A percentile compares a stretch with the other conserved stretches of the same genome.
phyloP scores from a whole-genome alignment of 2,888 invertebrate species.

The Hemicrepidius hirtus region DNA sequence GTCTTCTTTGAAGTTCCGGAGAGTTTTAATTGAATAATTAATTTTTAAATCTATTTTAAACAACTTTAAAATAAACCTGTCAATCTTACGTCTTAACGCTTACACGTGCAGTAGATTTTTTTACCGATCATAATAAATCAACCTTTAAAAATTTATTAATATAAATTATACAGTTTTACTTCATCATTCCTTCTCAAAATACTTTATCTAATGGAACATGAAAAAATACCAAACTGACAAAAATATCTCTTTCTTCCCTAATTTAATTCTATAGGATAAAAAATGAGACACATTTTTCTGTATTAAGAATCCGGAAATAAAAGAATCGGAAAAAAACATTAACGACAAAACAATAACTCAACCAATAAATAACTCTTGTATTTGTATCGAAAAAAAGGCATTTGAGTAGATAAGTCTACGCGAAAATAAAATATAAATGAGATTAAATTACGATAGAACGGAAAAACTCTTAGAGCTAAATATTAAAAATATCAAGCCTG shows the following conservation, averaged over 20 bases:
- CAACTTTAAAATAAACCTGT: too few relatives aligned
- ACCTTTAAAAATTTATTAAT: neutral
- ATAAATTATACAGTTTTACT: neutral
- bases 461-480: conserved; percentile 4
- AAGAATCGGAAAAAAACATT: neutral
- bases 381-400: neutral
- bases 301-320: neutral
- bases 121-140: too few relatives aligned
- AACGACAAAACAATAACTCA: conserved; percentile 3
- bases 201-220: conserved; percentile 8
- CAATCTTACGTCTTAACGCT: too few relatives aligned
- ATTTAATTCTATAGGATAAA: conserved; percentile 13
- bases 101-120: too few relatives aligned
- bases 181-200: neutral
- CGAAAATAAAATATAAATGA: too few relatives aligned
- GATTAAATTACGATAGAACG: too few relatives aligned
- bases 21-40: too few relatives aligned
- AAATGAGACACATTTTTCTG: neutral
- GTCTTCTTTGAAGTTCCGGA: too few relatives aligned
- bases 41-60: too few relatives aligned
- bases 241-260: neutral
- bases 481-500: neutral
- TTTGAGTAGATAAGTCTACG: neutral
- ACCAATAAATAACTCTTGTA: neutral
- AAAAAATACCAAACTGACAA: neutral